Conservation (phyloP, 2,797 vertebrate species). For the Vespertilio murinus region DNA sequence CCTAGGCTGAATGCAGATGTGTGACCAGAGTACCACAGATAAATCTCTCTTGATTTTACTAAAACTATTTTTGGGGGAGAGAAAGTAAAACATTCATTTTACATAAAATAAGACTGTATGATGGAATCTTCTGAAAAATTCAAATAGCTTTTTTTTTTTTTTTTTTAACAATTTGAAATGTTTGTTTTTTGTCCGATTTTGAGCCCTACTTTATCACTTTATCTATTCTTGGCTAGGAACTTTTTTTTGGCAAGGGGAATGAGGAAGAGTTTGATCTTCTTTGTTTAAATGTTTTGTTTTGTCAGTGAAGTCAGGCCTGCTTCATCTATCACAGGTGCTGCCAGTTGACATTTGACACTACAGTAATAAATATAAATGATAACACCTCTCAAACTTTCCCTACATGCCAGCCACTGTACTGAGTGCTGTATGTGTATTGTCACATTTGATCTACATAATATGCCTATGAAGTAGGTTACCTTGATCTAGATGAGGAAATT, state of each 20-base stretch:
- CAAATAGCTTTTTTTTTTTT: background rate
- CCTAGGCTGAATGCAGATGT: background rate
- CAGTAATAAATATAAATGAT: conserved; percentile 21
- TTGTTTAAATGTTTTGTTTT: conserved; percentile 42
- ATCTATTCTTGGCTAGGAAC: conserved; percentile 34
- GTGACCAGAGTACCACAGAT: background rate
- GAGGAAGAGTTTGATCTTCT: conserved; percentile 39
- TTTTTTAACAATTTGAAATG: background rate
- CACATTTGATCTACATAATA: background rate
- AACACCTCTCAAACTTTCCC: conserved; percentile 14
- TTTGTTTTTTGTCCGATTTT: conserved; percentile 27
- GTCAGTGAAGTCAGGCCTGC: background rate
- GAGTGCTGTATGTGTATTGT: background rate
- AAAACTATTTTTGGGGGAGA: background rate
- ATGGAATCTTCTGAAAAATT: conserved; percentile 15
- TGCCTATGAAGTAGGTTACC: background rate
- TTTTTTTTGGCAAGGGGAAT: conserved; percentile 37
- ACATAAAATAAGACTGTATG: background rate
- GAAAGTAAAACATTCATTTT: conserved; percentile 5
- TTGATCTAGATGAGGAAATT: background rate
- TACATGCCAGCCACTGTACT: background rate
- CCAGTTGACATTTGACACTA: conserved; percentile 20
- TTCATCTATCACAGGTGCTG: conserved; percentile 35
- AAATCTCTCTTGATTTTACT: conserved; percentile 34
- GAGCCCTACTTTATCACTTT: background rate